Evolutionary conservation across 2,113 vertebrate genomes (phyloP).

Genomic region (Sylvicapra grimmia): DNA sequence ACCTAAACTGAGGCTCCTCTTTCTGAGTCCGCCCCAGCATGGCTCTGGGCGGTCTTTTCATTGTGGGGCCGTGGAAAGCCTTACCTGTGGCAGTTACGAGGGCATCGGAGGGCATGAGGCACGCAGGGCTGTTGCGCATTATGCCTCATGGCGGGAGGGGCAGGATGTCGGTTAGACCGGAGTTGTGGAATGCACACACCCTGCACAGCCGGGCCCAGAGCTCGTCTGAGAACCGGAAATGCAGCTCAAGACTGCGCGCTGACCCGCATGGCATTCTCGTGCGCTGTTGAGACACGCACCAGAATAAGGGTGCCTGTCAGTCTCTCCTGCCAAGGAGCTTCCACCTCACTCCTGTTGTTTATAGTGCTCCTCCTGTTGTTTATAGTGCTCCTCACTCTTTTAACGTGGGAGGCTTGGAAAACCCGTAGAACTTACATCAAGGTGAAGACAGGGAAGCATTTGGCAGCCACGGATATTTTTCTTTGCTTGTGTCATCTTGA

Average conservation of each 20-base stretch:
- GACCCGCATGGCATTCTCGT: not conserved
- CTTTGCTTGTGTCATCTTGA: not conserved
- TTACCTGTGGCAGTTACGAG: not conserved
- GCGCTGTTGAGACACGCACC: slow-evolving; percentile 44
- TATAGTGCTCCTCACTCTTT: not conserved
- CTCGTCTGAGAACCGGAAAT: slow-evolving; percentile 18
- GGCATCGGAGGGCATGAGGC: not conserved
- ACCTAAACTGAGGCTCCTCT: not conserved
- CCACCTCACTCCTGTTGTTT: not conserved
- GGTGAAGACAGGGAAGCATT: not conserved
- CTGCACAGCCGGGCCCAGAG: not conserved
- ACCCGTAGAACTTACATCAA: not conserved
- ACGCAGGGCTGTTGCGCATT: not conserved
- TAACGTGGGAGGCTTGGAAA: not conserved
- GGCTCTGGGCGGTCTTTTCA: not conserved
- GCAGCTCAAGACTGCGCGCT: not conserved
- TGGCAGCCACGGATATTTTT: not conserved
- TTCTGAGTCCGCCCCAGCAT: not conserved
- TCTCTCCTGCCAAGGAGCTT: not conserved
- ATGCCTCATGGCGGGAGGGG: slow-evolving; percentile 12
- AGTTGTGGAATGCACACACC: not conserved
- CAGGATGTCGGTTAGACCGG: slow-evolving; percentile 31
- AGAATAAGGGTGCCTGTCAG: not conserved
- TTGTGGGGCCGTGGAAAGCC: not conserved
- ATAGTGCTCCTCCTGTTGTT: not conserved